phyloP scores from a whole-genome alignment of 2,113 vertebrate genomes.

The Eptesicus fuscus region DNA sequence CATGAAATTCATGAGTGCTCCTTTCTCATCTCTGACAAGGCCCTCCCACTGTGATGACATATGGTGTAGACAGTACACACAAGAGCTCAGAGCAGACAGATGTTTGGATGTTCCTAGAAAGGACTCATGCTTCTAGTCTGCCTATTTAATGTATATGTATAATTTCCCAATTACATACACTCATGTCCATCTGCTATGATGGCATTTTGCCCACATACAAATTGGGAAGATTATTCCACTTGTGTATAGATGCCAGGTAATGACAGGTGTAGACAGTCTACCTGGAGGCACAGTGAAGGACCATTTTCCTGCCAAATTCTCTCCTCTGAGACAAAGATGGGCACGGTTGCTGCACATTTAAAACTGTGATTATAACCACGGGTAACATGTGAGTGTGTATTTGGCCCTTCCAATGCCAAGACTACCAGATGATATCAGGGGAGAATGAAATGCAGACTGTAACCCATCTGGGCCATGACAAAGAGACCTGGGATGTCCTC shows the following conservation, averaged over 20 bases:
- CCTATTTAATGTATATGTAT: slow-evolving; percentile 64
- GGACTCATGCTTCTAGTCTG: slow-evolving; percentile 24
- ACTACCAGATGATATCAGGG: not conserved
- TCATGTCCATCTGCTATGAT: slow-evolving; percentile 74
- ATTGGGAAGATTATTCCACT: slow-evolving; percentile 72
- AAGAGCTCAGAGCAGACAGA: slow-evolving; percentile 51
- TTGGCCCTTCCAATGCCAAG: not conserved
- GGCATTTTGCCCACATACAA: slow-evolving; percentile 71
- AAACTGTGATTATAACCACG: slow-evolving; percentile 38
- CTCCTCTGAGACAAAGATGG: not conserved
- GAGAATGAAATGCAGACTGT: slow-evolving; percentile 51
- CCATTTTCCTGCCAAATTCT: slow-evolving; percentile 63
- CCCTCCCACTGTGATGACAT: not conserved
- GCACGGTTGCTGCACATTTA: slow-evolving; percentile 21
- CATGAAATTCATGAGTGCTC: slow-evolving; percentile 24
- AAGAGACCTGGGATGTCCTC: not conserved
- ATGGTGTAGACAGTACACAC: not conserved
- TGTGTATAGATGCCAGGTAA: slow-evolving; percentile 72
- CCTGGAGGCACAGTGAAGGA: slow-evolving; percentile 56
- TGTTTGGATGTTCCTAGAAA: slow-evolving; percentile 62
- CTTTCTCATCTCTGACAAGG: not conserved
- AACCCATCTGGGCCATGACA: slow-evolving; percentile 32
- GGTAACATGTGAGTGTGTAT: not conserved
- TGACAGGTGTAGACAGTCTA: slow-evolving; percentile 74
- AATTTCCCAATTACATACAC: slow-evolving; percentile 66